Evolutionary conservation across 2,113 vertebrate species (phyloP), one percentile per base, ranked within the genome.

Genomic region (Hypomesus transpacificus): DNA sequence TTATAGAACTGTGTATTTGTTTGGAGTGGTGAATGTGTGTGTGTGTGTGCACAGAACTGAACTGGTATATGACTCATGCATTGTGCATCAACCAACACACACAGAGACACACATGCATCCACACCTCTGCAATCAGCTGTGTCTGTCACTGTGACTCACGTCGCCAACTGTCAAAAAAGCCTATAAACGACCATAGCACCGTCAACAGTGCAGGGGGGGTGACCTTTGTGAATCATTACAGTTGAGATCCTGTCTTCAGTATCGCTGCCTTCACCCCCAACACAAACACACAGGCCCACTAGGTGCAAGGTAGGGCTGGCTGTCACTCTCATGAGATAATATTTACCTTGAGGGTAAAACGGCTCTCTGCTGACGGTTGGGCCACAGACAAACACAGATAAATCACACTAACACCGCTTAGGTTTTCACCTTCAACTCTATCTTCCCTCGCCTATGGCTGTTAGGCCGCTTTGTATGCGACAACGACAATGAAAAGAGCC

Each of bases 201-300:
- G 70, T 81, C 21, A 4, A 82, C 82, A 82, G 76, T 13, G 20
- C 14, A 59, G 60, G 28, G 18, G 70, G 73, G 24, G 75, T 72
- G 74, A 82, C 80, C 81, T 87, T 80, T 86, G 76, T 75, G 73
- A 82, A 69, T 68, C 0, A 63, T 80, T 69, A 72, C 86, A 71
- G 69, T 21, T 26, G 56, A 52, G 17, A 64, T 50, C 57, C 46
- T 20, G 24, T 46, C 39, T 2, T 46, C 51, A 22, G 58, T 39
- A 17, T 28, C 22, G 3, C 26, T 59, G 60, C 50, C 21, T 50
- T 52, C 58, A 65, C 68, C 59, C 57, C 46, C 50, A 65, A 75
- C 67, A 62, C 60, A 64, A 22, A 64, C 68, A 53, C 67, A 62
- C 52, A 64, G 17, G 26, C 31, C 24, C 60, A 16, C 26, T 14